Evolutionary conservation across 2,113 vertebrate species (phyloP), one percentile per base, ranked within the genome.

Genomic region (Sprattus sprattus): DNA sequence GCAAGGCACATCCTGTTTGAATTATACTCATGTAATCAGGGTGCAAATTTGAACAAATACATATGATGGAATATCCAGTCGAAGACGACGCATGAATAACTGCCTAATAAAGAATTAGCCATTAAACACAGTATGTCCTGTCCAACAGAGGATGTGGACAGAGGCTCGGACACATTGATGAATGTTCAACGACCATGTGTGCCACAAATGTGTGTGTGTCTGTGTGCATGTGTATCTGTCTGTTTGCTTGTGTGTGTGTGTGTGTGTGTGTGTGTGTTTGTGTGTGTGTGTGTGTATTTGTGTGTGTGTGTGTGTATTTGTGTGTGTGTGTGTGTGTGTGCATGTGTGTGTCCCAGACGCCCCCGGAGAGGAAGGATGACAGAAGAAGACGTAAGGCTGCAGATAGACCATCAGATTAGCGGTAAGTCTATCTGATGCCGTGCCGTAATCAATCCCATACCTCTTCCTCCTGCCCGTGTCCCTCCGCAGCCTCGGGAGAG

Each of bases 371-470:
- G 84, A 80, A 81, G 91, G 86, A 91, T 94, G 95, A 96, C 94
- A 89, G 91, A 96, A 95, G 94, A 94, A 95, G 95, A 95, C 92
- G 91, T 92, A 95, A 84, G 92, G 92, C 91, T 90, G 89, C 90
- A 93, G 93, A 93, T 91, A 88, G 92, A 93, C 93, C 93, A 92
- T 92, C 90, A 94, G 94, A 94, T 95, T 94, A 94, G 93, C 88
- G 87, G 91, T 90, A 89, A 90, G 89, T 91, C 89, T 92, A 93
- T 93, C 92, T 93, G 90, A 93, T 93, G 86, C 90, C 91, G 83
- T 82, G 86, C 84, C 92, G 92, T 93, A 95, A 95, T 94, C 94
- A 93, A 94, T 94, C 91, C 92, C 90, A 86, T 91, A 89, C 84
- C 89, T 86, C 45, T 7, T 25, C 71, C 57, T 18, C 91, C 86